A percentile compares a stretch with the other conserved stretches of the same genome.
These are phyloP conservation scores for Lottia scabra DNA, from an alignment of 2,888 invertebrate species.

Conservation along the genomic window DNA sequence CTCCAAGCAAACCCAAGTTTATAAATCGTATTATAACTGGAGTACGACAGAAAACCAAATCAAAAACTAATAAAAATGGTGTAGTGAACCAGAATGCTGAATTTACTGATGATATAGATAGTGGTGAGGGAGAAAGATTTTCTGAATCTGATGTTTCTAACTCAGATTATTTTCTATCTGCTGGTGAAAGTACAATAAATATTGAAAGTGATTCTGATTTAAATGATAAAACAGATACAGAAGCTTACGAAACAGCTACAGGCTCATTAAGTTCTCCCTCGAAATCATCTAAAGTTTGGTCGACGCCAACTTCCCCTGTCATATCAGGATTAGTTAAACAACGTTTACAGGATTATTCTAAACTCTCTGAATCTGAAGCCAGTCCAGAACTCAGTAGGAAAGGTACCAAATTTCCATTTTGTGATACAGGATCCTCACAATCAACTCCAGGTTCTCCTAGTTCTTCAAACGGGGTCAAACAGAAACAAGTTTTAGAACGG, in stretches of 20 bases:
- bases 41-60: conserved; percentile 38
- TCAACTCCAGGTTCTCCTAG: conserved; percentile 23
- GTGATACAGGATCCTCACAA: conserved; percentile 25
- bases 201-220: background rate
- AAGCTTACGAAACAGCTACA: background rate
- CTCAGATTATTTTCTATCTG: background rate
- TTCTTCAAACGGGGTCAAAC: background rate
- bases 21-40: conserved; percentile 52
- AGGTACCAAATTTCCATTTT: background rate
- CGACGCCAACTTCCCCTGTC: conserved; percentile 50
- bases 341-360: conserved; percentile 44
- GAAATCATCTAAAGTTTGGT: conserved; percentile 26
- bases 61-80: conserved; percentile 29
- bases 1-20: conserved; percentile 58
- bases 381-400: conserved; percentile 6
- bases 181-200: background rate
- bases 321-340: conserved; percentile 50
- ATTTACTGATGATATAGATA: conserved; percentile 15
- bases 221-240: background rate
- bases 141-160: background rate
- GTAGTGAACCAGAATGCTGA: conserved; percentile 14
- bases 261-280: conserved; percentile 8
- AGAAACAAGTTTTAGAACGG: conserved; percentile 13
- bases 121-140: conserved; percentile 23
- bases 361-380: conserved; percentile 28